Evolutionary conservation across 2,113 vertebrate genomes (phyloP), one percentile per base, ranked within the genome.

Genomic region (Oryzias curvinotus): DNA sequence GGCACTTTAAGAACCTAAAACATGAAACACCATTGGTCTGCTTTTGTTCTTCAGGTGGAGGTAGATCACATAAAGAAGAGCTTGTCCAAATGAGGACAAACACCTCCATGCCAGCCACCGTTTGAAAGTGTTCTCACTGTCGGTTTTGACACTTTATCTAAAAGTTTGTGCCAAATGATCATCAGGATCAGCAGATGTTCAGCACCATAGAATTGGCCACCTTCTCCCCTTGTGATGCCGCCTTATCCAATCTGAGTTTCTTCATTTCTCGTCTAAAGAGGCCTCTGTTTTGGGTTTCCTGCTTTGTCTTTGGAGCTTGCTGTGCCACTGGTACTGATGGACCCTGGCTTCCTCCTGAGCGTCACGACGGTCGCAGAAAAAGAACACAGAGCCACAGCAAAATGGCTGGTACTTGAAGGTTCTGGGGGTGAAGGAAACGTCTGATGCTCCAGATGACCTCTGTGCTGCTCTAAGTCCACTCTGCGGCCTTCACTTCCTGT

Each of bases 1-100:
- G 2, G 3, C 10, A 36, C 10, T 12, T 12, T 10, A 28, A 28
- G 6, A 28, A 28, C 5, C 1, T 10, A 36, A 36, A 36, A 36
- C 10, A 36, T 12, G 3, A 12, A 36, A 12, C 36, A 12, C 3
- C 2, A 48, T 13, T 18, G n/a, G n/a, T 19, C 17, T 41, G 54
- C 48, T 49, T 89, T 26, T 81, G 77, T 57, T 36, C 43, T 13
- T 8, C 85, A 99, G 96, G 94, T 98, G 93, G 97, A 99, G 83
- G 94, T 98, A 72, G 97, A 98, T 80, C 94, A 96, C 85, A 97
- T 99, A 87, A 99, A 96, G 94, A 99, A 96, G 92, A 92, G 78
- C 89, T 90, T 99, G 91, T 93, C 93, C 82, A 99, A 99, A 88
- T 98, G 92, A 96, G 68, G 88, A 78, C 82, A 70, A 69, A 19